These are phyloP conservation scores for Columbina picui DNA, from an alignment of 2,113 vertebrate species.

Conservation along the genomic window DNA sequence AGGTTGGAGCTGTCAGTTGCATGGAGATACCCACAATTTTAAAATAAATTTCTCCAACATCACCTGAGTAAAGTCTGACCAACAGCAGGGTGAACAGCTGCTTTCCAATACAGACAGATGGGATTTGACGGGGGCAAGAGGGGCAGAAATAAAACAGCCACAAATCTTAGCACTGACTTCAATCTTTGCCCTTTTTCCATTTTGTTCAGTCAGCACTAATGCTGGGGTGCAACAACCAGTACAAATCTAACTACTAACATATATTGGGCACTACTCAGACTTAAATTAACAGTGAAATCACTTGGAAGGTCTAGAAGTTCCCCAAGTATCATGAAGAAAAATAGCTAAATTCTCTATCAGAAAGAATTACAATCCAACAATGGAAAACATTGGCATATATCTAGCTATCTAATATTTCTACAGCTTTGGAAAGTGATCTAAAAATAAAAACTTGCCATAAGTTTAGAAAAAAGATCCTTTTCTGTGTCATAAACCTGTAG, in stretches of 20 bases:
- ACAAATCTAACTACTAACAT: neutral
- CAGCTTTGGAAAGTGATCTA: neutral
- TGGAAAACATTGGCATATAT: neutral
- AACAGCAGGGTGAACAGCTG: neutral
- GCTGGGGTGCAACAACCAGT: neutral
- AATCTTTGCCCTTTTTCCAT: neutral
- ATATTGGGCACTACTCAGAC: neutral
- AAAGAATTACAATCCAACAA: neutral
- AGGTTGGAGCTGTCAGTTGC: neutral
- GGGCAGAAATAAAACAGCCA: neutral
- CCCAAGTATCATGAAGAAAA: neutral
- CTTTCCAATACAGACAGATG: slow-evolving; percentile 10
- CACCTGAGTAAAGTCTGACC: neutral
- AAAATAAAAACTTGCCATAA: neutral
- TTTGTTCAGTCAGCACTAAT: neutral
- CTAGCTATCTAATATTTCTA: neutral
- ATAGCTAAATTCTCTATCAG: neutral
- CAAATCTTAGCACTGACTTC: neutral
- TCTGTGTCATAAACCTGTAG: neutral
- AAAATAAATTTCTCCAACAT: neutral
- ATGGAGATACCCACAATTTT: neutral
- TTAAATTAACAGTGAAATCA: neutral
- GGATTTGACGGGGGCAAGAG: neutral
- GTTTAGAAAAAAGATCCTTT: neutral
- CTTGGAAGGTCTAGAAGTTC: neutral